Conservation (phyloP, 1,140 invertebrate genomes). For the Ostrea edulis region DNA sequence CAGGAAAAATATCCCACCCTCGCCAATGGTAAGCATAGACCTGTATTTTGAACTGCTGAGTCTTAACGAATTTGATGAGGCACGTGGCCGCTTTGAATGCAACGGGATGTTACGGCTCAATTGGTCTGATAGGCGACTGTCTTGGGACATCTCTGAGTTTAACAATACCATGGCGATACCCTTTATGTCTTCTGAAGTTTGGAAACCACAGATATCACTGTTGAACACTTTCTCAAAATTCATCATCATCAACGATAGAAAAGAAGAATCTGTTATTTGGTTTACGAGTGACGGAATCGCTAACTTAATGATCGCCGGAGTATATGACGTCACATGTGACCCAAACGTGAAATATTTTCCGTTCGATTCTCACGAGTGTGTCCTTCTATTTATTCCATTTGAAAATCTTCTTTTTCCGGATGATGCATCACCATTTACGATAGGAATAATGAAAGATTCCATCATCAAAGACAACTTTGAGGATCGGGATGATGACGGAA, state of each 20-base stretch:
- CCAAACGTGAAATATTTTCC: conserved; percentile 41
- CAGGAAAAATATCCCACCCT: conserved; percentile 15
- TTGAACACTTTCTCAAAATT: conserved; percentile 21
- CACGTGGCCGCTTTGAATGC: not conserved
- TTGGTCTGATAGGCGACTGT: not conserved
- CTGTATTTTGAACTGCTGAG: conserved; percentile 28
- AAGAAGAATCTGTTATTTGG: conserved; percentile 12
- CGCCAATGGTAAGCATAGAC: not conserved
- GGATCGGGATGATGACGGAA: not conserved
- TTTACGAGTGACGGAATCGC: not conserved
- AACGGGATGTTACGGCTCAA: not conserved
- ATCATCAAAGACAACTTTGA: not conserved
- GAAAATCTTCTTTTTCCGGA: conserved; percentile 12
- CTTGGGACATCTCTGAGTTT: not conserved
- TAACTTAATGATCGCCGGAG: not conserved
- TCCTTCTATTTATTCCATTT: conserved; percentile 29
- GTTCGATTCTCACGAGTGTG: conserved; percentile 30
- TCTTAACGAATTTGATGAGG: conserved; percentile 7
- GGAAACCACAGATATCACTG: conserved; percentile 24
- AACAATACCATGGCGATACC: not conserved
- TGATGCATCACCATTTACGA: not conserved
- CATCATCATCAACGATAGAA: not conserved
- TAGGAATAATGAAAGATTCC: not conserved
- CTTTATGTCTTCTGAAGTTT: conserved; percentile 13
- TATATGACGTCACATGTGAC: conserved; percentile 23